Evolutionary conservation across 2,888 invertebrate species (phyloP), one percentile per base, ranked within the genome.

Genomic region (Leptopilina syphax): DNA sequence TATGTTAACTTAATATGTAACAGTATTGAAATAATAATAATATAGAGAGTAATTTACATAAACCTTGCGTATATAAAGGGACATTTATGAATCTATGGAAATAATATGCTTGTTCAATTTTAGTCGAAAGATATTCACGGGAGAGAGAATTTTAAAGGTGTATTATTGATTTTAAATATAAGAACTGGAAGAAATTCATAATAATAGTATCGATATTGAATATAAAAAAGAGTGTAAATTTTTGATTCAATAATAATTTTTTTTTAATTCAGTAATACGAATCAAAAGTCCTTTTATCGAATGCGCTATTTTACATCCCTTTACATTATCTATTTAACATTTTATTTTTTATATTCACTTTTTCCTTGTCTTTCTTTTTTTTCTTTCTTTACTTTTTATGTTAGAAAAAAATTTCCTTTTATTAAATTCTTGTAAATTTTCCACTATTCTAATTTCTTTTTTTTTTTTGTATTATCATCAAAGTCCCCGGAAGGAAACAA

Each of bases 201-300:
- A 34, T 34, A 34, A 34, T 24, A 63, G 24, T 63, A 63, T 63
- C 18, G 63, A 63, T 63, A 63, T 63, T 63, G 63, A 63, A 63
- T 63, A 63, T 34, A 63, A 63, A 60, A 24, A 63, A 60, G n/a
- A 63, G 60, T 60, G 60, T 60, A 60, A n/a, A 60, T 18, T 63
- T 18, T 63, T 18, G 24, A 63, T 63, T 63, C 63, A 63, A 24
- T 63, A 34, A 34, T 34, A 34, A 34, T 34, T 3, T 34, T 34
- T 18, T 34, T 34, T 34, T 34, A 34, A 34, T 4, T 34, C 3
- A 34, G 4, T 34, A 34, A 34, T 34, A 24, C 24, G n/a, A 24
- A 63, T 63, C 63, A 63, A 63, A 63, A 63, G 63, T 8, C 18
- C 44, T 44, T 44, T 44, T 24, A 8, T 63, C 63, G 63, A 18